Base-by-base conservation (phyloP, 2,797 vertebrate species). In the Galagoides demidoff region DNA sequence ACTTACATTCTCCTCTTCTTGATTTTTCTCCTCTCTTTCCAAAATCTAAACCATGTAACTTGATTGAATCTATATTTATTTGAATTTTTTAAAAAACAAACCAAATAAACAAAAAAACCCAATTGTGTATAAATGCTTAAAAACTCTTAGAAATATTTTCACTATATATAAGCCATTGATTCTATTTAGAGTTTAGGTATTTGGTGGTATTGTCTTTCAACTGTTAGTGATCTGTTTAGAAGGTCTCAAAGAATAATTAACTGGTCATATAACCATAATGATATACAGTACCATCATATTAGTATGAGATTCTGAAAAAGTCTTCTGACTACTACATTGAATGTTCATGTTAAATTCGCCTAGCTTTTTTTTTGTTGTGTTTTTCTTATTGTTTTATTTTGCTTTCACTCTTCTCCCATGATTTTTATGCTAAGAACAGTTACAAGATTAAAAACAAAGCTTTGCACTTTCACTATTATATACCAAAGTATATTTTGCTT, bases 361-460 rank as follows among this genome's bases (percentile, higher is more conserved):
- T 23, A 0, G 25, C 25, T 64, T 34, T 57, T 39, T 39, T 85
- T 17, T 7, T 3, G 5, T 16, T 86, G 76, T 81, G 0, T 63
- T 63, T 64, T 74, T 85, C 11, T 29, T 71, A n/a, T 73, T 82
- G 2, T 81, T 76, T 91, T 78, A 9, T 57, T 89, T 96, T 94
- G 14, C n/a, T 90, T 97, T 85, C 73, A 90, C 7, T 92, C 31
- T 17, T 91, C 14, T 52, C 4, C 5, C 70, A 27, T 5, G 52
- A 68, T 73, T 89, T 91, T 86, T 88, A 78, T 61, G 37, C 82
- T 59, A 89, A 63, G n/a, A 86, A 82, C 6, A 20, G 52, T 64
- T 71, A 82, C 3, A 64, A 43, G 34, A 91, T 85, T 68, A 76
- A 92, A 93, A 93, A 37, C 23, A 63, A 94, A 92, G 43, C 12